Base-by-base conservation (phyloP, 1,140 invertebrate genomes). In the Musca vetustissima region DNA sequence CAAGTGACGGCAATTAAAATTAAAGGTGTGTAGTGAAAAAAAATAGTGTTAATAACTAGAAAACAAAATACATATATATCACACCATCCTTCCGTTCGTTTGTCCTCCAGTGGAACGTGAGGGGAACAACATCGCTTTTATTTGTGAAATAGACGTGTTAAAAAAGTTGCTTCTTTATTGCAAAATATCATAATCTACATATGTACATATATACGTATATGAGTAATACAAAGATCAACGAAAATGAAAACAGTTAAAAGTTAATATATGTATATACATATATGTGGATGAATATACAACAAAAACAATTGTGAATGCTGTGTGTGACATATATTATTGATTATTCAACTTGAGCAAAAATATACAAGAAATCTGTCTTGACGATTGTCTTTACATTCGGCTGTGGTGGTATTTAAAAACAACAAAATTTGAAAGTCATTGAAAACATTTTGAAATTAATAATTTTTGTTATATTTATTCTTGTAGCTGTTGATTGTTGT, bases 281-380 rank as follows among this genome's bases (percentile, higher is more conserved):
- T n/a, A n/a, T n/a, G n/a, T n/a, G n/a, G n/a, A n/a, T 43, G 36
- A 43, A 43, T 11, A 32, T 9, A 43, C 36, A 43, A 43, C 36
- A 43, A 43, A 43, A 43, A 43, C 6, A 7, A 43, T 4, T 43
- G 36, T 13, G 36, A 43, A 43, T 43, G 36, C 36, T 43, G 28
- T 32, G 28, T n/a, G n/a, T n/a, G n/a, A n/a, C n/a, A n/a, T n/a
- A 9, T 9, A 59, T 61, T 61, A 61, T 61, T 61, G 57, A 61
- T 61, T 61, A 61, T 61, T 61, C 28, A 61, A 61, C n/a, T 36
- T 8, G 17, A 61, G 43, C 32, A 43, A 61, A 28, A 61, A 61
- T 13, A 52, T 21, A 21, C 21, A 59, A 55, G 8, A 32, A 32
- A 36, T 36, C 36, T 43, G 36, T 2, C 36, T n/a, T n/a, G 36